Percentiles rank a stretch among this genome's conserved stretches.
Evolutionary conservation across 2,888 invertebrate genomes (phyloP).

Genomic region (Ferdinandea cuprea): DNA sequence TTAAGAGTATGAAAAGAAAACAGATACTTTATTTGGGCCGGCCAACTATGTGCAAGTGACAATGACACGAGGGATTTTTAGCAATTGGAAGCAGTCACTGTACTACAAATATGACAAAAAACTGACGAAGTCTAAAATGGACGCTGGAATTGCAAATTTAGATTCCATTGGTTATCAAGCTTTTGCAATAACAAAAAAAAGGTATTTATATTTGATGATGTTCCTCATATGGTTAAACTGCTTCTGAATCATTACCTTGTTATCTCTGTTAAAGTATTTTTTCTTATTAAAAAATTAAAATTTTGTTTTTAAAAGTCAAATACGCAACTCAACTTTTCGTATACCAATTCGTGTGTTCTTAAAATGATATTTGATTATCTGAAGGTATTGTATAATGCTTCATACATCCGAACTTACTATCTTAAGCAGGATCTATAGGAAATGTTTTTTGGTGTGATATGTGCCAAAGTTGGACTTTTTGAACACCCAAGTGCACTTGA

Average conservation of each 20-base stretch:
- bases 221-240: constrained; percentile 40
- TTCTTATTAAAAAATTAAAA: too few relatives aligned
- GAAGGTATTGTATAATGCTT: constrained; percentile 46
- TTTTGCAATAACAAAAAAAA: constrained; percentile 27
- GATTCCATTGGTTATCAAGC: constrained; percentile 20
- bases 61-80: constrained; percentile 25
- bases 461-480: constrained; percentile 38
- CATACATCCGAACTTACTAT: constrained; percentile 74
- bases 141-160: constrained; percentile 10
- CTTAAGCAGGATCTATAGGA: constrained; percentile 71
- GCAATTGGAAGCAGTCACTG: constrained; percentile 17
- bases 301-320: too few relatives aligned
- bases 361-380: constrained; percentile 65
- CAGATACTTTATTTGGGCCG: too few relatives aligned
- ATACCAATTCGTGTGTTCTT: constrained; percentile 46
- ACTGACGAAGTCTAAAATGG: background rate
- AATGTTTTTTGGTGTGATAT: constrained; percentile 43
- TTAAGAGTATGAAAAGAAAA: constrained; percentile 26
- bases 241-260: constrained; percentile 40
- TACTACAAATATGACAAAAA: constrained; percentile 11
- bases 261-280: too few relatives aligned
- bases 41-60: constrained; percentile 43
- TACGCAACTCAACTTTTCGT: too few relatives aligned
- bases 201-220: constrained; percentile 22
- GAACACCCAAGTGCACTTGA: constrained; percentile 37